phyloP scores from a whole-genome alignment of 1,140 invertebrate species.

The Hormaphis cornu region DNA sequence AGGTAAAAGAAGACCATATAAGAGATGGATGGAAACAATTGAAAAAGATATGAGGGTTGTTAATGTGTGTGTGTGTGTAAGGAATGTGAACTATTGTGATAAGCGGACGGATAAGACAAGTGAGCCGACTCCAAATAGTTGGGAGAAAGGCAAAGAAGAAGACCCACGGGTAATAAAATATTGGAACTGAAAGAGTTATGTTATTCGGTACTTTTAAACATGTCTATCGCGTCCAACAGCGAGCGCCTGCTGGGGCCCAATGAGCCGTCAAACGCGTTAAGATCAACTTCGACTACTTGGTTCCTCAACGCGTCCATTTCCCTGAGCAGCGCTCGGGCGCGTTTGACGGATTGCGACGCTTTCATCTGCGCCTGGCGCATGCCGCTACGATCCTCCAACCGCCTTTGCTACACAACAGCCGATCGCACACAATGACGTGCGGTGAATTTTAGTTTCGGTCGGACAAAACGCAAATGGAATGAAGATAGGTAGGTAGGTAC shows the following conservation, averaged over 20 bases:
- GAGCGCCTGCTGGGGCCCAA: not conserved
- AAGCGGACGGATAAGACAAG: too few species aligned
- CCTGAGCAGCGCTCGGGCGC: not conserved
- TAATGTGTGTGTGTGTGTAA: too few species aligned
- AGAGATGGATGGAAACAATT: too few species aligned
- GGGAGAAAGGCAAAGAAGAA: too few species aligned
- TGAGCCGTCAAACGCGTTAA: not conserved
- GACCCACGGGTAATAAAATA: too few species aligned
- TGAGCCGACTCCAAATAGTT: too few species aligned
- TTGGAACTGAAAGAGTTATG: too few species aligned
- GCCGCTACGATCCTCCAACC: slow-evolving; percentile 2
- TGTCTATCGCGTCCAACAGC: slow-evolving; percentile 4
- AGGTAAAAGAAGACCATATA: too few species aligned
- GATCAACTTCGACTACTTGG: not conserved
- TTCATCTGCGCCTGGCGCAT: slow-evolving; percentile 16
- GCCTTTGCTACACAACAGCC: not conserved
- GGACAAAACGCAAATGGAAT: not conserved
- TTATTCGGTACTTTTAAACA: slow-evolving; percentile 31
- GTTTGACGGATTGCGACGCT: slow-evolving; percentile 11
- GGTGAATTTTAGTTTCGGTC: too few species aligned
- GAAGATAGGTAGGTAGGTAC: not conserved
- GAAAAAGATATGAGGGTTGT: too few species aligned
- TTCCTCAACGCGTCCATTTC: slow-evolving; percentile 23
- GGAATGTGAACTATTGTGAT: too few species aligned
- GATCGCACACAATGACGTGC: too few species aligned